These are phyloP conservation scores for Aurelia sp. DNA, from an alignment of 30 jellyfish, hydroid and myxozoan genomes.

Conservation along the genomic window DNA sequence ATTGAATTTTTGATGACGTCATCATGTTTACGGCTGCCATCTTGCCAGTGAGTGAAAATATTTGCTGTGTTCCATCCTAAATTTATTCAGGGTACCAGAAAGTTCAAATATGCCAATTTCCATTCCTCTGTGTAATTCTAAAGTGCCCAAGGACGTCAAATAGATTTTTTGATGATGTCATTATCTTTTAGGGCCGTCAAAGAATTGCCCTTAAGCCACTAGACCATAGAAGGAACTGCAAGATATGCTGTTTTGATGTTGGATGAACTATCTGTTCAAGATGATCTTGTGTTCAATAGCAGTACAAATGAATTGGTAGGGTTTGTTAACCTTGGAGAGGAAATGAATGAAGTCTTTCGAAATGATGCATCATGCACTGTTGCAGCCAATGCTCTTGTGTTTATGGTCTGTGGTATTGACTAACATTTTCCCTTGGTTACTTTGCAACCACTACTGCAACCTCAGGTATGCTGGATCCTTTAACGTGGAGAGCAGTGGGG, in stretches of 20 bases:
- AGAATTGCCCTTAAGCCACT: too few relatives aligned
- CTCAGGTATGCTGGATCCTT: slow-evolving; percentile 46
- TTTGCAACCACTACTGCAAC: slow-evolving; percentile 58
- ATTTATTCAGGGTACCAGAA: too few relatives aligned
- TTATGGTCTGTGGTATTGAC: slow-evolving; percentile 52
- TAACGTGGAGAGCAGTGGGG: slow-evolving; percentile 43
- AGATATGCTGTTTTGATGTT: slow-evolving; percentile 54
- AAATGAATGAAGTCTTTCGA: slow-evolving; percentile 30
- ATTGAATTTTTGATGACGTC: too few relatives aligned
- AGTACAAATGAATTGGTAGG: slow-evolving; percentile 42
- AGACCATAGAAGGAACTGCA: slow-evolving; percentile 42
- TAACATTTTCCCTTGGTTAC: slow-evolving; percentile 47
- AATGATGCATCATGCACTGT: slow-evolving; percentile 13
- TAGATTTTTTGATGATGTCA: too few relatives aligned
- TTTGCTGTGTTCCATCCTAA: too few relatives aligned
- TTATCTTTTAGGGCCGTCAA: too few relatives aligned
- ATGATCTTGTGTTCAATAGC: slow-evolving; percentile 40
- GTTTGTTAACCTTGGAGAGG: slow-evolving; percentile 54
- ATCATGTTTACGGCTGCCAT: too few relatives aligned
- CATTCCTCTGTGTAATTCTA: too few relatives aligned
- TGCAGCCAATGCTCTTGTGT: slow-evolving; percentile 53
- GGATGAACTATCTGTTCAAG: slow-evolving; percentile 51
- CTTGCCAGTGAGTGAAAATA: too few relatives aligned
- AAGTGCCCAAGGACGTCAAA: too few relatives aligned
- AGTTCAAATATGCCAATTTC: too few relatives aligned